Evolutionary conservation across 2,797 vertebrate species (phyloP), one percentile per base, ranked within the genome.

Genomic region (Yasuhikotakia modesta): DNA sequence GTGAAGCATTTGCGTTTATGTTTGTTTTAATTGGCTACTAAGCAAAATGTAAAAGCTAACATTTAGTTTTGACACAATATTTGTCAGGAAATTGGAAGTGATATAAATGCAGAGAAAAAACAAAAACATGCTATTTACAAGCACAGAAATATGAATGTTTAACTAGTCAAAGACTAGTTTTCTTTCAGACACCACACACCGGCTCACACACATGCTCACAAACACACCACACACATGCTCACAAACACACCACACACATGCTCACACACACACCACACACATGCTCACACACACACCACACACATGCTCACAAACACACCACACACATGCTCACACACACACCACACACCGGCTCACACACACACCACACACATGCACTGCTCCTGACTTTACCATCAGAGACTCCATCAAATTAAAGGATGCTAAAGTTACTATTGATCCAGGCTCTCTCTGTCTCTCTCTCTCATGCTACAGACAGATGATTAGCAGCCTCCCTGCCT

Each of bases 351-450:
- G 24, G 30, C 57, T 64, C 58, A 71, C 32, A 46, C 19, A 12
- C 19, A 63, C 2, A 27, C n/a, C 19, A 63, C 2, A 69, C 74
- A 11, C 16, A 71, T 73, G 63, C 60, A 39, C 81, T 58, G 83
- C 79, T 81, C 84, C 85, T 86, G 84, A 79, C 85, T 86, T 85
- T 82, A 66, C 78, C 79, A 92, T 92, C 82, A n/a, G n/a, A n/a
- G 85, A 93, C 79, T 87, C 87, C 87, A 87, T 91, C 91, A 93
- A 89, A 91, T 92, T 92, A 92, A 88, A 87, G 87, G 83, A 77
- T 89, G 86, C 88, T 84, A 81, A 91, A 90, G 88, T 88, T 76
- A 79, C 78, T 88, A 93, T 93, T 86, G 92, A 93, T 92, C 86
- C 79, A 72, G 78, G 77, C 70, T 80, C 81, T 81, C 81, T 81